Evolutionary conservation across 2,797 vertebrate species (phyloP), one percentile per base, ranked within the genome.

Genomic region (Pangasius mekongensis): DNA sequence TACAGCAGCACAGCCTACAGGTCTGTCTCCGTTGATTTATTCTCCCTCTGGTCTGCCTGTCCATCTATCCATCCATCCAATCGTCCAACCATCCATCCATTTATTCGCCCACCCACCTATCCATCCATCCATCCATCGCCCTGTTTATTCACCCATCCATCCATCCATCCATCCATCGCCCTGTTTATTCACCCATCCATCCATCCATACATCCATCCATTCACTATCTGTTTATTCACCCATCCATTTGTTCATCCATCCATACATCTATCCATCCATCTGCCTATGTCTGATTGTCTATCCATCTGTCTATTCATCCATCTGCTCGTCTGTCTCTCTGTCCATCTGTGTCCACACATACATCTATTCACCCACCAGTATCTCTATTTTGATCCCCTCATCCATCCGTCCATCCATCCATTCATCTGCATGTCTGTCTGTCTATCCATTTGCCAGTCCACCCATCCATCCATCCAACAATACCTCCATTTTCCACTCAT

Each of bases 21-120:
- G 97, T 97, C 93, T 97, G 97, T 95, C 83, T 62, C 10, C n/a
- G 1, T 36, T 36, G 52, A 20, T 33, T 86, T 20, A 49, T 39
- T 73, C 47, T 36, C 1, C 6, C 10, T 69, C 27, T 56, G 24
- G 2, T 22, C 43, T 33, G 6, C 5, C 1, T 83, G 39, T 77
- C 22, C 87, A 22, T 62, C 24, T 6, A 20, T 78, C 43, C 54
- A 58, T 13, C 20, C 33, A 60, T 6, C 54, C n/a, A 16, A 22
- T 11, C 14, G 18, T 22, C 20, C 10, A 60, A 3, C 9, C 22
- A 43, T 60, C 5, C 20, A 24, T 39, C 10, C 8, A 60, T 33
- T 5, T 20, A 22, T 39, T 6, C 43, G 24, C 54, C 10, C 39
- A 16, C 69, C 8, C 10, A 13, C 27, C 10, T 1, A 43, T 14